Conservation (phyloP, 2,888 invertebrate genomes). For the Deilephila porcellus region DNA sequence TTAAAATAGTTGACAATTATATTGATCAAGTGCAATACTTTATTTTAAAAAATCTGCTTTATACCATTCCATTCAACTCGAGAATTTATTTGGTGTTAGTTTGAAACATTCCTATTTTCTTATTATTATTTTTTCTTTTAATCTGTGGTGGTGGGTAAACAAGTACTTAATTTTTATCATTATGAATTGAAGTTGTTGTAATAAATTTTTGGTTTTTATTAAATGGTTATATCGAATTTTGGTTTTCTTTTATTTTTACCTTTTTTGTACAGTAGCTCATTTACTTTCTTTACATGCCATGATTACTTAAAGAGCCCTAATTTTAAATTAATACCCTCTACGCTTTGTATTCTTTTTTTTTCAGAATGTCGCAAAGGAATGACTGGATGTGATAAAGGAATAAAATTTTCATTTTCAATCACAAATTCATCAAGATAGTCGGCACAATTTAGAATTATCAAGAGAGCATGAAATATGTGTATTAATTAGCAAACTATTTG, state of each 20-base stretch:
- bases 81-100: conserved; percentile 31
- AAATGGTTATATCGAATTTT: conserved; percentile 74
- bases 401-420: conserved; percentile 25
- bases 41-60: conserved; percentile 19
- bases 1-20: conserved; percentile 10
- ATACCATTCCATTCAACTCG: conserved; percentile 23
- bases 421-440: background rate
- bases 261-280: conserved; percentile 34
- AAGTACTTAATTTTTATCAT: conserved; percentile 67
- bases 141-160: conserved; percentile 68
- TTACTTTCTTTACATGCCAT: too few species aligned
- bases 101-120: conserved; percentile 46
- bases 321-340: too few species aligned
- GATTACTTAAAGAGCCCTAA: too few species aligned
- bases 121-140: conserved; percentile 28
- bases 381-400: too few species aligned
- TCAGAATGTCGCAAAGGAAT: too few species aligned
- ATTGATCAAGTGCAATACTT: conserved; percentile 20
- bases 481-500: conserved; percentile 34
- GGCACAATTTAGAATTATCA: conserved; percentile 35
- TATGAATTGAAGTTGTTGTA: conserved; percentile 64
- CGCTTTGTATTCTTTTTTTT: too few species aligned
- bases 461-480: conserved; percentile 45
- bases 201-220: conserved; percentile 74
- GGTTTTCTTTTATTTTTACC: conserved; percentile 59